These are phyloP conservation scores for Amazona ochrocephala DNA, from an alignment of 2,797 vertebrate genomes.

Conservation along the genomic window DNA sequence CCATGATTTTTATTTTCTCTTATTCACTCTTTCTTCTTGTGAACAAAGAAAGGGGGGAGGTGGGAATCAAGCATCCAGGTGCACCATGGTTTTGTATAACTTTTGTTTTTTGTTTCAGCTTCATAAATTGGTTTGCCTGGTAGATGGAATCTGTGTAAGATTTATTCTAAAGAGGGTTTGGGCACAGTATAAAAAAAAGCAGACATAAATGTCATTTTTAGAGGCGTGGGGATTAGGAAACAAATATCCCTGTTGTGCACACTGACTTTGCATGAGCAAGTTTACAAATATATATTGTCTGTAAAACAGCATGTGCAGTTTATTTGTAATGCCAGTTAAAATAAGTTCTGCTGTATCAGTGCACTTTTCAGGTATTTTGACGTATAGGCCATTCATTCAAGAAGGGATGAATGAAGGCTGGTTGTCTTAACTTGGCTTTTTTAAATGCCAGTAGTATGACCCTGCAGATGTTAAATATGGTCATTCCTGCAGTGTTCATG, in stretches of 20 bases:
- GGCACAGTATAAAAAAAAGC: slow-evolving; percentile 70
- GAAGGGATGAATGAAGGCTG: slow-evolving; percentile 1
- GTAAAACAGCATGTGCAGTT: slow-evolving; percentile 83
- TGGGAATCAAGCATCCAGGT: slow-evolving; percentile 4
- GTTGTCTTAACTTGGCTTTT: slow-evolving; percentile 60
- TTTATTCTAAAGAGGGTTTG: slow-evolving; percentile 74
- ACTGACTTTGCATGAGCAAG: slow-evolving; percentile 82
- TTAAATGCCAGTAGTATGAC: slow-evolving; percentile 17
- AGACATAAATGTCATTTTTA: slow-evolving; percentile 69
- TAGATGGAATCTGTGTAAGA: slow-evolving; percentile 77
- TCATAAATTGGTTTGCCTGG: slow-evolving; percentile 77
- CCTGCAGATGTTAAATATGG: slow-evolving; percentile 54
- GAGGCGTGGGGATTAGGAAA: slow-evolving; percentile 64
- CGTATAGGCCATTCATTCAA: slow-evolving; percentile 50
- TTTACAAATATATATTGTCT: slow-evolving; percentile 82
- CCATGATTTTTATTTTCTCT: slow-evolving; percentile 77
- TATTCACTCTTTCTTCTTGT: slow-evolving; percentile 75
- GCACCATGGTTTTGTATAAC: slow-evolving; percentile 80
- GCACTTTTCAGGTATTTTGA: slow-evolving; percentile 75
- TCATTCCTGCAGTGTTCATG: slow-evolving; percentile 1
- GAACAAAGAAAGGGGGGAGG: slow-evolving; percentile 41
- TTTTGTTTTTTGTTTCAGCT: slow-evolving; percentile 76
- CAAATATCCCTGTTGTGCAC: slow-evolving; percentile 71
- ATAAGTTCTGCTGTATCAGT: slow-evolving; percentile 71
- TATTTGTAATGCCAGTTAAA: slow-evolving; percentile 76